Base-by-base conservation (phyloP, 2,797 vertebrate genomes). In the Pseudocheirus occidentalis region DNA sequence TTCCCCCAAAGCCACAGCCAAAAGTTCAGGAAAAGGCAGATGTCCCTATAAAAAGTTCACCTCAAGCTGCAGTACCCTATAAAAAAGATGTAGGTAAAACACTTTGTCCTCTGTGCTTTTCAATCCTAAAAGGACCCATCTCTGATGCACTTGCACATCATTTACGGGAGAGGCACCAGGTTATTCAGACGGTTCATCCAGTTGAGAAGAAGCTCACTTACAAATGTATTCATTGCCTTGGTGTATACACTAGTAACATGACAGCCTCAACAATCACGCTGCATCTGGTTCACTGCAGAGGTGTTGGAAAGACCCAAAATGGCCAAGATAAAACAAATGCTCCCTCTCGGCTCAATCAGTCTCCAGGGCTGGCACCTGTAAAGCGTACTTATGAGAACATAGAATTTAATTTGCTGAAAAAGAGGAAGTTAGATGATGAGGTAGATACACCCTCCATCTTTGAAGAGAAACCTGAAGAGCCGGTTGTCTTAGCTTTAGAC, bases 221-320 rank as follows among this genome's bases (percentile, higher is more conserved):
- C 98, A 99, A 99, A 97, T 99, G 99, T 96, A 99, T 99, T 96
- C 99, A 99, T 98, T 99, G 99, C 98, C 99, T 99, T 93, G 99
- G 99, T 18, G 99, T 99, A 57, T 99, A 99, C 58, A 99, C 99
- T 0, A 99, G 99, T 98, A 99, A 99, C 98, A 99, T 99, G 99
- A 99, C 99, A 0, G 99, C 99, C 96, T 99, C 99, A 14, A 99
- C 99, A 31, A 99, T 99, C 95, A 99, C 99, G 0, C 98, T 99
- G 95, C 99, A 99, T 97, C 98, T 99, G 24, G 99, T 99, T 54
- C 99, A 99, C 98, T 99, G 99, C 98, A 98, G 99, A 93, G 99
- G 99, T 2, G 99, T 99, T 0, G 99, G 99, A 12, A 99, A 99
- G 98, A 99, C 99, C 56, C 99, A 99, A 95, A 99, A 99, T 0